phyloP scores from a whole-genome alignment of 2,113 vertebrate species.

The Pseudopodoces humilis region DNA sequence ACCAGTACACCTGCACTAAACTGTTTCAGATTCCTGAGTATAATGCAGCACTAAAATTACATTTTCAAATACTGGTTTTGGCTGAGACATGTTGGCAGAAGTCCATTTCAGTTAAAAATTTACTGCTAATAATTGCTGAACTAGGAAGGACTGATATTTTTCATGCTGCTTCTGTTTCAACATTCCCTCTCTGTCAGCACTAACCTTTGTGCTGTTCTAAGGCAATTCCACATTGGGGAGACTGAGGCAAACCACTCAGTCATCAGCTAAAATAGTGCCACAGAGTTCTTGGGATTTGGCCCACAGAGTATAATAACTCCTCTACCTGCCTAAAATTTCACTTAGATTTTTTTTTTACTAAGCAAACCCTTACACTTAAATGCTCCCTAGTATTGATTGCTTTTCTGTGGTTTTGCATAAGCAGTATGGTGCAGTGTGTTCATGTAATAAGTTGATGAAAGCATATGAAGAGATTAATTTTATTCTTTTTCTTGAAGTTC shows the following conservation, averaged over 20 bases:
- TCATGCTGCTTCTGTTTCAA: slow-evolving; percentile 8
- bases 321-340: not conserved
- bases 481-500: not conserved
- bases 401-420: not conserved
- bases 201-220: slow-evolving; percentile 12
- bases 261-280: not conserved
- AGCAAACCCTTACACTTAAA: not conserved
- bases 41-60: slow-evolving; percentile 16
- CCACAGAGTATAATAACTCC: not conserved
- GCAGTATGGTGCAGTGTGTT: not conserved
- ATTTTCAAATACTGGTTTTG: not conserved
- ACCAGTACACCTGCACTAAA: not conserved
- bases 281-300: not conserved
- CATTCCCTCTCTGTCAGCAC: not conserved
- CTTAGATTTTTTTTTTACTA: not conserved
- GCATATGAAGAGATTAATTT: not conserved
- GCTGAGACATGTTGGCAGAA: not conserved
- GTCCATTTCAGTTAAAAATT: slow-evolving; percentile 16
- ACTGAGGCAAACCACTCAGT: not conserved
- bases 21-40: not conserved
- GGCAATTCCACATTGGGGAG: not conserved
- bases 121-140: slow-evolving; percentile 34
- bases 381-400: not conserved
- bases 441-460: not conserved
- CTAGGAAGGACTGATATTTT: not conserved